Percentiles rank a stretch among this genome's conserved stretches.
These are phyloP conservation scores for Conops quadrifasciatus DNA, from an alignment of 2,888 invertebrate species.

Conservation along the genomic window DNA sequence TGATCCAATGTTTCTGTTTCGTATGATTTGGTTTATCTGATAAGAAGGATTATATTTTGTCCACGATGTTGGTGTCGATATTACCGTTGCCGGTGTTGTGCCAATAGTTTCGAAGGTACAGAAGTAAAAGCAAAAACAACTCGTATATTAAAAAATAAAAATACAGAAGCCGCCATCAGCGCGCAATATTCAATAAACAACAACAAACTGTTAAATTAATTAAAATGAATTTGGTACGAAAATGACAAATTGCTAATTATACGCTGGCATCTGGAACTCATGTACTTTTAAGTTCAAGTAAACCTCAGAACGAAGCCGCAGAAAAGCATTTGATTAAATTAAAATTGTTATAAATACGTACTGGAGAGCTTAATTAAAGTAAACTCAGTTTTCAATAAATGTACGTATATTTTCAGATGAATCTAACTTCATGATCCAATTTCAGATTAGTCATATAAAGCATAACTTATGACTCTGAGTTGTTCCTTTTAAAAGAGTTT, in stretches of 20 bases:
- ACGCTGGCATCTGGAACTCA: not conserved
- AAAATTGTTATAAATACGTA: too few relatives aligned
- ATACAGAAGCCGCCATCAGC: not conserved
- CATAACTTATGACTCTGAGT: too few relatives aligned
- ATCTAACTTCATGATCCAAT: too few relatives aligned
- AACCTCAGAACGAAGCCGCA: too few relatives aligned
- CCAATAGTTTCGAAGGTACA: not conserved
- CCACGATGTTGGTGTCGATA: not conserved
- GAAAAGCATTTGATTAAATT: too few relatives aligned
- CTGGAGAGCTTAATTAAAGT: too few relatives aligned
- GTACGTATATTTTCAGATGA: too few relatives aligned
- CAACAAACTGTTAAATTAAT: constrained; percentile 9
- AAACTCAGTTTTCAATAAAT: too few relatives aligned
- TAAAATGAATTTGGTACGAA: constrained; percentile 17
- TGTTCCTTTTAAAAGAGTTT: too few relatives aligned
- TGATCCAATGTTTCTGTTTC: not conserved
- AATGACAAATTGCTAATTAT: constrained; percentile 20
- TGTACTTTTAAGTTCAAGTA: too few relatives aligned
- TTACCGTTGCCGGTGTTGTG: not conserved
- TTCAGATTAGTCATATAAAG: too few relatives aligned
- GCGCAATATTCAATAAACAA: not conserved
- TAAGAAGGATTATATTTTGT: constrained; percentile 9
- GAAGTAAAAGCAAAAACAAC: not conserved
- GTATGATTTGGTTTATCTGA: not conserved
- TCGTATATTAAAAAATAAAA: not conserved